These are phyloP conservation scores for Tetheella fluctuosa DNA, from an alignment of 2,888 invertebrate genomes.

Conservation along the genomic window DNA sequence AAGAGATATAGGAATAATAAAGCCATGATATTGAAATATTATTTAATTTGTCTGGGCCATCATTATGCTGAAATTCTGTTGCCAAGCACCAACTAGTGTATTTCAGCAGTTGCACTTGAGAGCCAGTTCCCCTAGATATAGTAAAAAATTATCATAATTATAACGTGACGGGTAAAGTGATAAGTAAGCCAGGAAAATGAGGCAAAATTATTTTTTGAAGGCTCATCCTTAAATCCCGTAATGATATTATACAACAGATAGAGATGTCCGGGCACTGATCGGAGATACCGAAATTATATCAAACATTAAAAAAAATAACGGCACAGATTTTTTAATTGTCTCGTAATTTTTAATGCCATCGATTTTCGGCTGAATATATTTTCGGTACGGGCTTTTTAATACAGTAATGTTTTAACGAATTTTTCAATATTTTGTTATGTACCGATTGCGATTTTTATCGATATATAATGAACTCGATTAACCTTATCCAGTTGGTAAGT, in stretches of 20 bases:
- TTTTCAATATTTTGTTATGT: constrained; percentile 41
- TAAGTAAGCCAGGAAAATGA: too few relatives aligned
- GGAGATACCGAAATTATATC: constrained; percentile 5
- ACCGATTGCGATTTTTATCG: constrained; percentile 33
- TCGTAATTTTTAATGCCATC: constrained; percentile 38
- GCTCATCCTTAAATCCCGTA: neutral
- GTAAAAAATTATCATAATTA: too few relatives aligned
- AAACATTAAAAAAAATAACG: neutral
- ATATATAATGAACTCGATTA: constrained; percentile 46
- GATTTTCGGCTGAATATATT: constrained; percentile 5
- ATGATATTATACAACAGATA: constrained; percentile 8
- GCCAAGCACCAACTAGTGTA: too few relatives aligned
- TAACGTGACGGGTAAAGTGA: too few relatives aligned
- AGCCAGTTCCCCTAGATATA: too few relatives aligned
- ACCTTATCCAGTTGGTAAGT: constrained; percentile 39
- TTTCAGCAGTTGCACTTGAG: too few relatives aligned
- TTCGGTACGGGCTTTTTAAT: constrained; percentile 10
- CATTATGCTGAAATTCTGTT: too few relatives aligned
- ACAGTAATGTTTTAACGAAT: constrained; percentile 20
- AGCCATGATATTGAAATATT: too few relatives aligned
- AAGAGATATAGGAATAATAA: too few relatives aligned
- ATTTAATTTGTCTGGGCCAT: too few relatives aligned
- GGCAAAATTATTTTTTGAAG: neutral
- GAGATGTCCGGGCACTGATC: constrained; percentile 1
- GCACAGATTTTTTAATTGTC: constrained; percentile 34